A percentile compares a stretch with the other conserved stretches of the same genome.
These are phyloP conservation scores for Thymelicus lineola DNA, from an alignment of 2,888 invertebrate genomes.

Conservation along the genomic window DNA sequence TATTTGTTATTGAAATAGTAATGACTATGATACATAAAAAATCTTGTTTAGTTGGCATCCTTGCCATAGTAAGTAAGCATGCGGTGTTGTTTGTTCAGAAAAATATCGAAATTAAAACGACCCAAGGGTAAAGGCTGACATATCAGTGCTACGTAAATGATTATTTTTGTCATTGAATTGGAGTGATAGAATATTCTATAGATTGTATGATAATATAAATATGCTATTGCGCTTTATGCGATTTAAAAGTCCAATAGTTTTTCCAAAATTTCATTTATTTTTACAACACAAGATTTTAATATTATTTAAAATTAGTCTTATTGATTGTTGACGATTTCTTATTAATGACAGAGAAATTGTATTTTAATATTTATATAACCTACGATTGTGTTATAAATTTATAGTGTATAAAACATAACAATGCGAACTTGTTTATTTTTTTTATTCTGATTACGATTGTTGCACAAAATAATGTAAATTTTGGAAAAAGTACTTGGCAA, in stretches of 20 bases:
- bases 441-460: background rate
- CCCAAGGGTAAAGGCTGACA: slow-evolving; percentile 63
- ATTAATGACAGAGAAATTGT: too few relatives aligned
- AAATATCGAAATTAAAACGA: slow-evolving; percentile 40
- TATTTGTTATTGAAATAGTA: background rate
- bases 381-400: too few relatives aligned
- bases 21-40: background rate
- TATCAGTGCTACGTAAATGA: slow-evolving; percentile 55
- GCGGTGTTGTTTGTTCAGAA: slow-evolving; percentile 15
- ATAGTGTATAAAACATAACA: background rate
- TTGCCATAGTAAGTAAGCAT: slow-evolving; percentile 27
- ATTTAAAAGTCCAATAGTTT: slow-evolving; percentile 42
- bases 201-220: slow-evolving; percentile 51
- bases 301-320: too few relatives aligned
- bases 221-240: slow-evolving; percentile 46
- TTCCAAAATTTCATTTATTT: slow-evolving; percentile 45
- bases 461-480: slow-evolving; percentile 11
- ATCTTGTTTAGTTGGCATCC: background rate
- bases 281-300: background rate
- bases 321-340: too few relatives aligned
- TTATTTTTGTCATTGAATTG: slow-evolving; percentile 55
- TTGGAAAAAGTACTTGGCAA: slow-evolving; percentile 51
- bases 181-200: slow-evolving; percentile 65
- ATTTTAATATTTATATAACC: too few relatives aligned
- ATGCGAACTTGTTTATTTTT: too few relatives aligned